Base-by-base conservation (phyloP, 2,113 vertebrate species). In the Psittacara wagleri region DNA sequence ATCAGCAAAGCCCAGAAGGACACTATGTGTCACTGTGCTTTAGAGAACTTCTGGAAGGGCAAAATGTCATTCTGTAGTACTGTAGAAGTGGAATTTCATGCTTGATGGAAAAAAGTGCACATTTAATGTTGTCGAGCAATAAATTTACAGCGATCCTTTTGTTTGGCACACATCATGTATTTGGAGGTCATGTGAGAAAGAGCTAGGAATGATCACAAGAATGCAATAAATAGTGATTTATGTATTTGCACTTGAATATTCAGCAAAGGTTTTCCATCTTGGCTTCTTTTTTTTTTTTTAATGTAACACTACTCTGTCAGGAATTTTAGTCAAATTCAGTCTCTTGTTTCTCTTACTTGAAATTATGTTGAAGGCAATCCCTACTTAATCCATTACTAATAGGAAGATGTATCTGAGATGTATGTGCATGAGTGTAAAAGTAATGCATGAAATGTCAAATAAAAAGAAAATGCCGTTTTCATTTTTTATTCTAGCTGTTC, bases 1-100 rank as follows among this genome's bases (percentile, higher is more conserved):
- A 69, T 95, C 86, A 97, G 86, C 96, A 97, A 83, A 95, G 88
- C 91, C 74, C 88, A 91, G 93, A 97, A 97, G 76, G 92, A 63
- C 80, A 84, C 28, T 93, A 66, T 39, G 82, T 94, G 70, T 94
- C 68, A 17, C 44, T 83, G 27, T 94, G 72, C 80, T 90, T 83
- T 64, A 81, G 49, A 92, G 61, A 37, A 70, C 37, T 86, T 80
- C 39, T 67, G 72, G 87, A 95, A 95, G 76, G 84, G 59, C 82
- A 88, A 44, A 81, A 78, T 90, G 63, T 68, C 51, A 80, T 92
- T 89, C 57, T 59, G 41, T 92, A 69, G 63, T 63, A 79, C 22
- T 73, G 7, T 6, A 39, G 84, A 92, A 93, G 43, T 74, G 78
- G 55, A 81, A 75, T 91, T 66, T 86, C 63, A 66, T 43, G 17